A percentile compares a stretch with the other conserved stretches of the same genome.
Conservation (phyloP, 2,888 invertebrate species). For the Brachyopa scutellaris region DNA sequence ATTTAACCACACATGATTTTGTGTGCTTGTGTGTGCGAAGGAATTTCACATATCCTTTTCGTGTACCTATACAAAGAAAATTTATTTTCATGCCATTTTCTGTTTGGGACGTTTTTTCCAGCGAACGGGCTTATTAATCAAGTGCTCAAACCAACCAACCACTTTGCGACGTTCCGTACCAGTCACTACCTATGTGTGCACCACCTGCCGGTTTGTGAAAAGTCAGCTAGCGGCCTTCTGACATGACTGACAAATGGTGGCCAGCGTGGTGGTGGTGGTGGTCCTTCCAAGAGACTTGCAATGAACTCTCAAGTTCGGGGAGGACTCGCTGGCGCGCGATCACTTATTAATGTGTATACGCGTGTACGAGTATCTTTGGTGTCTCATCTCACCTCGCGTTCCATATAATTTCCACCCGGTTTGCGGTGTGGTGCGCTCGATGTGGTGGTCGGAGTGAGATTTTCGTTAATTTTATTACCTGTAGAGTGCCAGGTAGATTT, state of each 20-base stretch:
- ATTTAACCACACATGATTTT: constrained; percentile 23
- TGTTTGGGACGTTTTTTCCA: constrained; percentile 56
- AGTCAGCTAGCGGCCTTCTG: constrained; percentile 62
- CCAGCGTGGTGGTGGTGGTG: constrained; percentile 35
- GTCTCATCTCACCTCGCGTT: constrained; percentile 59
- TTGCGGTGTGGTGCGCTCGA: constrained; percentile 34
- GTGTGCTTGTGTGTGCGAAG: constrained; percentile 25
- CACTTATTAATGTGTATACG: constrained; percentile 64
- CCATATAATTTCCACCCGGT: constrained; percentile 42
- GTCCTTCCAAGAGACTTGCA: constrained; percentile 55
- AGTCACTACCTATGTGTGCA: constrained; percentile 53
- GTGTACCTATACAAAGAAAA: constrained; percentile 52
- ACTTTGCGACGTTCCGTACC: too few relatives aligned
- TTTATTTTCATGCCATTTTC: constrained; percentile 70
- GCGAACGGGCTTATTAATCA: constrained; percentile 72
- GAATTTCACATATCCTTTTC: constrained; percentile 63
- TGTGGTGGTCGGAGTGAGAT: constrained; percentile 72
- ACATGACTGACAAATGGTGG: constrained; percentile 68
- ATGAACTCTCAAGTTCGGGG: constrained; percentile 50
- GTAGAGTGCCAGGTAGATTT: constrained; percentile 73
- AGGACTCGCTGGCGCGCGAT: constrained; percentile 49
- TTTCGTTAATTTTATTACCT: constrained; percentile 73
- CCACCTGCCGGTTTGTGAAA: constrained; percentile 72
- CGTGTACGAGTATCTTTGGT: constrained; percentile 65
- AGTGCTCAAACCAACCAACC: constrained; percentile 58